Base-by-base conservation (phyloP, 2,797 vertebrate genomes). In the Girardinus metallicus region DNA sequence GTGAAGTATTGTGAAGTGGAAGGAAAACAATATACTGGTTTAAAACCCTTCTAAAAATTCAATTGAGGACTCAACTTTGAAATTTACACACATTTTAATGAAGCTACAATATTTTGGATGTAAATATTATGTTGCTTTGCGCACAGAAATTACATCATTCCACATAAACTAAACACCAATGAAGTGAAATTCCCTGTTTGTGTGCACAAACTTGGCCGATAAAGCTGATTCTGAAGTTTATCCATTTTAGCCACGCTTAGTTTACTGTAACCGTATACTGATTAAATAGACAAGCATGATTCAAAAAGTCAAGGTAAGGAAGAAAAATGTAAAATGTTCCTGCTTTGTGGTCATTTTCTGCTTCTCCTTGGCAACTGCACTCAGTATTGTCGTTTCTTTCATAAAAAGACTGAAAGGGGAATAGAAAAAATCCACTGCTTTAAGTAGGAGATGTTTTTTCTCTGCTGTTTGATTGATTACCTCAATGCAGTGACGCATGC, bases 201-300 rank as follows among this genome's bases (percentile, higher is more conserved):
- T 60, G 57, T 60, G 12, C 29, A 31, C 12, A 60, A 55, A 60
- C 57, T 31, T 60, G 57, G 57, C 57, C 5, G 1, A 31, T 31
- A 60, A 60, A 31, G 13, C 57, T 7, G 57, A 60, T 60, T 60
- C 13, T 31, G 12, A 60, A 13, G 29, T 16, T 60, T 31, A 60
- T 29, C 29, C 5, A 29, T 31, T 51, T 51, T 51, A 51, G 49
- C 49, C 21, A 94, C 82, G 91, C 94, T 95, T 94, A 95, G 95
- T 94, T 83, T 87, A 80, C 90, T 87, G 90, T 96, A 95, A 95
- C 95, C 92, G 87, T 88, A 79, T 83, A 89, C 89, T 94, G 92
- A 94, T 94, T 90, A 89, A 95, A 94, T 92, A 94, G 89, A 95
- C 91, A 78, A 83, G 73, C 80, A 79, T 73, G 53, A 89, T 90